Evolutionary conservation across 2,888 invertebrate species (phyloP), one percentile per base, ranked within the genome.

Genomic region (Drosophila ochracea): DNA sequence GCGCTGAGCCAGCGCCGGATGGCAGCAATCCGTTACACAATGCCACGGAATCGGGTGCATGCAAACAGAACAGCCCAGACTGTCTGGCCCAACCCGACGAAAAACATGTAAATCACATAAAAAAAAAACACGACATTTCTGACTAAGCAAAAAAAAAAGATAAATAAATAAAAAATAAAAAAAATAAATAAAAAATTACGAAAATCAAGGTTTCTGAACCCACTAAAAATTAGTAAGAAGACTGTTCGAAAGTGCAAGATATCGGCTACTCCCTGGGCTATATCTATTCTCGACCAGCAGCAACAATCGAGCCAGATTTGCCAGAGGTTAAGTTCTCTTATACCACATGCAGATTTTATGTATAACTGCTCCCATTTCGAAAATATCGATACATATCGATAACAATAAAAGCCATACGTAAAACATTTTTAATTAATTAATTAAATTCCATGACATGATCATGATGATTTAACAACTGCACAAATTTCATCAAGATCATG

Each of bases 1-100:
- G 47, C 61, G 80, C 75, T 73, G 76, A 80, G 55, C 33, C 67
- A 71, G 67, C 69, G 68, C 41, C 62, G 58, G 47, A 54, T 30
- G 49, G 28, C 35, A 54, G 52, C 49, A 55, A 52, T 50, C 65
- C 52, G 37, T 47, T 47, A 57, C 25, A 57, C 78, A 81, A 85
- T 59, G 19, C 64, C 52, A 28, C 25, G 43, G 39, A 47, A 58
- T 63, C 47, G 54, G 28, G 39, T 68, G 50, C 52, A 31, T 63
- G 52, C 64, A 70, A 71, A 71, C 52, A 73, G 41, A 33, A 21
- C 41, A 50, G 21, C 63, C 50, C 62, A 73, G 53, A 41, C 55
- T 25, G 78, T 66, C 69, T 73, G 67, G 55, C 25, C 7, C 25
- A 41, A 30, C 7, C 59, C 31, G 19, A 11, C 13, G 16, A 16